Conservation (phyloP, 2,797 vertebrate genomes). For the Mionectes olivaceus region DNA sequence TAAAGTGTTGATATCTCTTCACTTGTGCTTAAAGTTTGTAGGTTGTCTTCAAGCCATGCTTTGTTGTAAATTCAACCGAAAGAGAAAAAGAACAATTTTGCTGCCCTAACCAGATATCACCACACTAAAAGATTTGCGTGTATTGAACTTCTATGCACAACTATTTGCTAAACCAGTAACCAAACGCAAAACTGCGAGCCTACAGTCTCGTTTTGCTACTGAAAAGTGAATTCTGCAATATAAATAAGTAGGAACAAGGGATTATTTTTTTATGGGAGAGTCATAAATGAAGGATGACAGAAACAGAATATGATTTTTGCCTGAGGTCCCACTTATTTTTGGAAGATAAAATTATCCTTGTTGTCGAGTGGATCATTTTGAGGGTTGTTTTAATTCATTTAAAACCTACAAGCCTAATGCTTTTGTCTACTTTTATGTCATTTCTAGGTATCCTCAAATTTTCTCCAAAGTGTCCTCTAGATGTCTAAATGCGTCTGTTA, state of each 20-base stretch:
- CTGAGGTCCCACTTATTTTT: not conserved
- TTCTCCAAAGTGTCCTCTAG: not conserved
- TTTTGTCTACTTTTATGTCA: not conserved
- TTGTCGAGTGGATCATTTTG: not conserved
- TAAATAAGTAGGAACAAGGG: not conserved
- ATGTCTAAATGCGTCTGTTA: not conserved
- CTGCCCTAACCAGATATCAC: not conserved
- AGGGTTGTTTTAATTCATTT: not conserved
- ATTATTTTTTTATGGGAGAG: not conserved
- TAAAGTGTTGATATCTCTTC: conserved; percentile 33
- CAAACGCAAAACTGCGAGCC: not conserved
- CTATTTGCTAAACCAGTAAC: not conserved
- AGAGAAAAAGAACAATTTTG: not conserved
- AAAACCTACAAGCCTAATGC: not conserved
- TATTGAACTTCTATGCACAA: not conserved
- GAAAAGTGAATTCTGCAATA: not conserved
- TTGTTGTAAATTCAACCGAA: not conserved
- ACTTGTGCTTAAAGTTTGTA: not conserved
- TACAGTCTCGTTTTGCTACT: not conserved
- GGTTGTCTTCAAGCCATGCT: not conserved
- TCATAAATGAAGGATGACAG: not conserved
- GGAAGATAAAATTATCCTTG: not conserved
- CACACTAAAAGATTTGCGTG: not conserved
- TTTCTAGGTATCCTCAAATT: not conserved
- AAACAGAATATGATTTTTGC: not conserved